phyloP scores from a whole-genome alignment of 2,113 vertebrate species.

The Leptodactylus fuscus region DNA sequence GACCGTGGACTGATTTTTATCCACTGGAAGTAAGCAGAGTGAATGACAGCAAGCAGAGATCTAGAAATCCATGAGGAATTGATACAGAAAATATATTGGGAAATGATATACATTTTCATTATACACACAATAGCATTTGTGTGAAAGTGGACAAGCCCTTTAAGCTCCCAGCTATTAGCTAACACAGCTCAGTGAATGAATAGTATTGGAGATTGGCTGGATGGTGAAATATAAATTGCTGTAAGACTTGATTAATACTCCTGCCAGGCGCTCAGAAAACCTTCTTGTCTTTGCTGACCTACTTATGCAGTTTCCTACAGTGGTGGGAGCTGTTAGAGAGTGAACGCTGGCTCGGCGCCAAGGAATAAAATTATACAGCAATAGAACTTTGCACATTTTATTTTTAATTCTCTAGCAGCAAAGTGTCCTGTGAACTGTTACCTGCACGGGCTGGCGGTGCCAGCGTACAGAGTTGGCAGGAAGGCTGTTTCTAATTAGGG shows the following conservation, averaged over 20 bases:
- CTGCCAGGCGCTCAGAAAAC: slow-evolving; percentile 16
- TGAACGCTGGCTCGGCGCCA: slow-evolving; percentile 9
- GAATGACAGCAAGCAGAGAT: too few species aligned
- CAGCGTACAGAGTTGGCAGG: not conserved
- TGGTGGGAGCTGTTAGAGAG: slow-evolving; percentile 24
- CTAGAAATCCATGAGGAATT: too few species aligned
- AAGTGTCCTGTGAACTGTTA: slow-evolving; percentile 18
- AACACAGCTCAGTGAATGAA: not conserved
- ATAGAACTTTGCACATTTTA: slow-evolving; percentile 47
- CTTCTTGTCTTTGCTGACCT: slow-evolving; percentile 51
- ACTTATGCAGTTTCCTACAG: slow-evolving; percentile 45
- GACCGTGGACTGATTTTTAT: too few species aligned
- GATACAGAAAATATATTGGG: too few species aligned
- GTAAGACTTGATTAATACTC: slow-evolving; percentile 30
- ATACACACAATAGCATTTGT: too few species aligned
- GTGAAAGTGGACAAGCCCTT: too few species aligned
- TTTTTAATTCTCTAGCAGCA: slow-evolving; percentile 42
- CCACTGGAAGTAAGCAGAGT: too few species aligned
- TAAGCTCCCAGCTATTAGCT: too few species aligned
- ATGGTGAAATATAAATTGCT: slow-evolving; percentile 39
- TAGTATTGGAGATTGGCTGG: slow-evolving; percentile 13
- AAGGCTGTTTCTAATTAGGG: not conserved
- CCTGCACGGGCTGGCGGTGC: not conserved
- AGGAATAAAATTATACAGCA: slow-evolving; percentile 51
- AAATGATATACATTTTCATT: too few species aligned